Percentiles rank a stretch among this genome's conserved stretches.
These are phyloP conservation scores for Nudaria mundana DNA, from an alignment of 2,888 invertebrate species.

Conservation along the genomic window DNA sequence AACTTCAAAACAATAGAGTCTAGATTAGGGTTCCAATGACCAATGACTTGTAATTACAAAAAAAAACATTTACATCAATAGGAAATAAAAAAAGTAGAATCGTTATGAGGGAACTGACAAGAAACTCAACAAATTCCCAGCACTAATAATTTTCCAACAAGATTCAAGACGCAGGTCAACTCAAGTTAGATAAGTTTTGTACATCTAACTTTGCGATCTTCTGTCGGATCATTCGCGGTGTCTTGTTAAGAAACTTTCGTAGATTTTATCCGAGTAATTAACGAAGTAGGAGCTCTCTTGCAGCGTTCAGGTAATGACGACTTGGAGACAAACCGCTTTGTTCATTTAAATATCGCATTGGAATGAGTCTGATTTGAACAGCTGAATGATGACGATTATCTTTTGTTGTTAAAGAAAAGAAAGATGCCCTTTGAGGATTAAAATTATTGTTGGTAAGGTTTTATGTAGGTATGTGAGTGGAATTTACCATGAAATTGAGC, in stretches of 20 bases:
- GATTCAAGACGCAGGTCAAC: constrained; percentile 36
- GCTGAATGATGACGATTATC: not conserved
- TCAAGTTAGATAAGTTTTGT: constrained; percentile 38
- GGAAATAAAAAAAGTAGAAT: constrained; percentile 16
- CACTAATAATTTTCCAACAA: constrained; percentile 36
- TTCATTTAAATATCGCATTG: constrained; percentile 9
- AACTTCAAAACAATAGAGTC: too few relatives aligned
- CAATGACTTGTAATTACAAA: not conserved
- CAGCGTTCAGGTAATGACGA: constrained; percentile 15
- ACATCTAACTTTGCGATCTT: constrained; percentile 41
- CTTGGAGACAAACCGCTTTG: constrained; percentile 8
- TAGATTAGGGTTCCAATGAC: not conserved
- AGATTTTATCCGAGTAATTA: constrained; percentile 44
- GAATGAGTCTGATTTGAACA: not conserved
- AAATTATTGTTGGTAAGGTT: not conserved
- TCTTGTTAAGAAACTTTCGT: constrained; percentile 33
- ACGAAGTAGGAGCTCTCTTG: constrained; percentile 20
- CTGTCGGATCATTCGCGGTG: constrained; percentile 37
- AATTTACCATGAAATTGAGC: too few relatives aligned
- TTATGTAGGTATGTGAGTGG: too few relatives aligned
- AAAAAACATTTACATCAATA: constrained; percentile 6
- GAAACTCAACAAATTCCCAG: constrained; percentile 29
- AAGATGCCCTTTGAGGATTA: not conserved
- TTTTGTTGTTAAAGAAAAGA: not conserved
- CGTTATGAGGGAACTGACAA: constrained; percentile 5